Evolutionary conservation across 2,113 vertebrate species (phyloP).

Genomic region (Electrona antarctica): DNA sequence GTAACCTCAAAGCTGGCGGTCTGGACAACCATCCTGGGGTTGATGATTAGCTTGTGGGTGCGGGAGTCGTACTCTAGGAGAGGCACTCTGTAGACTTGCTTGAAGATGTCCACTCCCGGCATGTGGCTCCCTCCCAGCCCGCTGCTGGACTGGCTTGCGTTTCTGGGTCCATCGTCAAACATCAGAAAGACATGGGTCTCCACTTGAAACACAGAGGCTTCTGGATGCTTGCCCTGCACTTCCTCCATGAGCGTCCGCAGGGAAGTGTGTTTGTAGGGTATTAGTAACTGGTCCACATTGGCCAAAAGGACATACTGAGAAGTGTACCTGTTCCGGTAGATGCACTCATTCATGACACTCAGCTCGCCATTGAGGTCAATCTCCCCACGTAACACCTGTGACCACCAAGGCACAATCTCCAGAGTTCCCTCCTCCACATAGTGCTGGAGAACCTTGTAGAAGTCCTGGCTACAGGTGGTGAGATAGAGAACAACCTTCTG

Average conservation of each 20-base stretch:
- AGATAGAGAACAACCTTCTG: slow-evolving; percentile 39
- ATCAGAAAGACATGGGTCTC: slow-evolving; percentile 36
- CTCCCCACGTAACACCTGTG: slow-evolving; percentile 23
- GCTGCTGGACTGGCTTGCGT: slow-evolving; percentile 3
- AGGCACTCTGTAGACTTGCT: slow-evolving; percentile 41
- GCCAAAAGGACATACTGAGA: slow-evolving; percentile 56
- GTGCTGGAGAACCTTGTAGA: slow-evolving; percentile 32
- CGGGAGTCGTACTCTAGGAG: slow-evolving; percentile 21
- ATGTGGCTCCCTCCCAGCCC: background rate
- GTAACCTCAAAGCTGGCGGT: slow-evolving; percentile 37
- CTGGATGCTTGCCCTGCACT: slow-evolving; percentile 55
- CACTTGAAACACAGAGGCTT: slow-evolving; percentile 25
- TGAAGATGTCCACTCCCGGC: slow-evolving; percentile 29
- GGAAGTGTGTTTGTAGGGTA: slow-evolving; percentile 49
- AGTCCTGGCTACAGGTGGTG: slow-evolving; percentile 19
- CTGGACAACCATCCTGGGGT: slow-evolving; percentile 68
- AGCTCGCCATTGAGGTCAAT: slow-evolving; percentile 34
- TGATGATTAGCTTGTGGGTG: slow-evolving; percentile 67
- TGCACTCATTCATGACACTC: slow-evolving; percentile 37
- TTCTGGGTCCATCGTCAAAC: background rate
- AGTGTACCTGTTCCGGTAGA: slow-evolving; percentile 45
- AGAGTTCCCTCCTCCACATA: slow-evolving; percentile 25
- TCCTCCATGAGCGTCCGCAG: slow-evolving; percentile 64
- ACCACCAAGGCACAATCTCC: slow-evolving; percentile 45
- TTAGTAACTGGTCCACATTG: slow-evolving; percentile 68